phyloP scores from a whole-genome alignment of 2,113 vertebrate species.

The Phaethon lepturus region DNA sequence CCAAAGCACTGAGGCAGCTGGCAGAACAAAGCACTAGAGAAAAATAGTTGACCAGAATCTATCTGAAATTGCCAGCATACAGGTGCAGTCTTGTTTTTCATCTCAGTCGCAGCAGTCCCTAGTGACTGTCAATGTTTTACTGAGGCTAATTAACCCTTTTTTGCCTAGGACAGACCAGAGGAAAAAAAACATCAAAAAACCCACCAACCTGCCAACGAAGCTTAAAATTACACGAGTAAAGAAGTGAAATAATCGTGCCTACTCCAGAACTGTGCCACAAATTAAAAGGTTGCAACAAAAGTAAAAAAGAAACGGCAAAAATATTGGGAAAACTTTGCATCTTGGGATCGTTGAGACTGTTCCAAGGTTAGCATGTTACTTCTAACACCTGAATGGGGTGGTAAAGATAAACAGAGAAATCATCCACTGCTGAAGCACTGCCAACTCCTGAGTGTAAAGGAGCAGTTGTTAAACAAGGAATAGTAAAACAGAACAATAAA shows the following conservation, averaged over 20 bases:
- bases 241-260: not conserved
- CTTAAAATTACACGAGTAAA: not conserved
- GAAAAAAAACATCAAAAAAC: not conserved
- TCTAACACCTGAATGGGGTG: constrained; percentile 43
- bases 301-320: not conserved
- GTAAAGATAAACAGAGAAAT: constrained; percentile 54
- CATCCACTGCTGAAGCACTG: constrained; percentile 22
- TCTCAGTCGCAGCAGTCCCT: constrained; percentile 67
- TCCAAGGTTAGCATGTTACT: constrained; percentile 35
- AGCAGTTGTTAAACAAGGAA: constrained; percentile 54
- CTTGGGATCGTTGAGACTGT: not conserved
- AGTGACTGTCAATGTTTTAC: constrained; percentile 81
- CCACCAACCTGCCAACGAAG: not conserved
- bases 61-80: constrained; percentile 78
- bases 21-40: constrained; percentile 81
- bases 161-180: not conserved
- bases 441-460: constrained; percentile 21
- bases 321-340: not conserved
- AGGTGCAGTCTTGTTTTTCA: constrained; percentile 87
- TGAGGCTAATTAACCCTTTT: constrained; percentile 75
- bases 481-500: constrained; percentile 61
- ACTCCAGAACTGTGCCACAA: not conserved
- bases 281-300: not conserved
- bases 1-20: constrained; percentile 83
- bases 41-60: constrained; percentile 81